These are phyloP conservation scores for Halocaridina rubra DNA, from an alignment of 2,888 invertebrate species.

Conservation along the genomic window DNA sequence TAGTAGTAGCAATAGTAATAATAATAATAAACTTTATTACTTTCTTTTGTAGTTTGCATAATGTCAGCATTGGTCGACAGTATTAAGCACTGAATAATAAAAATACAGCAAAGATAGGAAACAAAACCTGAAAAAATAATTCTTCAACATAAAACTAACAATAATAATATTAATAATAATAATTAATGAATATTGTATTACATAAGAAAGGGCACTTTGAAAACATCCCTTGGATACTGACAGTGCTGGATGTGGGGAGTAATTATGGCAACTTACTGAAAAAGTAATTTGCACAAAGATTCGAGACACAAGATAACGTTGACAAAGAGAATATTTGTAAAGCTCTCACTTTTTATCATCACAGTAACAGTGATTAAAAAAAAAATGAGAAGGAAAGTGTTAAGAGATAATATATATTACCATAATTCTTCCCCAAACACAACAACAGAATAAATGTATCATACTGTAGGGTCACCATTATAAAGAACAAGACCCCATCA, in stretches of 20 bases:
- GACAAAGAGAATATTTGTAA: no score
- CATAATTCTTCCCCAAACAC: slow-evolving; percentile 40
- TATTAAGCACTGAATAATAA: no score
- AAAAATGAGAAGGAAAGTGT: no score
- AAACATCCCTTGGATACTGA: slow-evolving; percentile 43
- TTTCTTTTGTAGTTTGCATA: no score
- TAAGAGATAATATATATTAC: not conserved
- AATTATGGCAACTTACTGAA: slow-evolving; percentile 5
- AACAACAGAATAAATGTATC: slow-evolving; percentile 38
- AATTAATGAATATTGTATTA: not conserved
- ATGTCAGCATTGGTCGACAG: no score
- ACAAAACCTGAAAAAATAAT: no score
- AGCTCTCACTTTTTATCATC: no score
- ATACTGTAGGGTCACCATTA: slow-evolving; percentile 25
- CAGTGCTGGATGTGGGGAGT: slow-evolving; percentile 49
- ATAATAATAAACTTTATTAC: no score
- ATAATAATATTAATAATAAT: not conserved
- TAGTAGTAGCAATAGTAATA: not conserved
- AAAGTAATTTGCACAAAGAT: not conserved
- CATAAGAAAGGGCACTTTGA: not conserved
- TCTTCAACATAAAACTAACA: no score
- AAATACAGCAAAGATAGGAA: no score
- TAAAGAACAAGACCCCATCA: slow-evolving; percentile 31
- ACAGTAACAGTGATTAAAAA: no score
- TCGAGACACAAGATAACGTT: no score